Conservation (phyloP, 2,888 invertebrate species). For the Epistrophe grossulariae region DNA sequence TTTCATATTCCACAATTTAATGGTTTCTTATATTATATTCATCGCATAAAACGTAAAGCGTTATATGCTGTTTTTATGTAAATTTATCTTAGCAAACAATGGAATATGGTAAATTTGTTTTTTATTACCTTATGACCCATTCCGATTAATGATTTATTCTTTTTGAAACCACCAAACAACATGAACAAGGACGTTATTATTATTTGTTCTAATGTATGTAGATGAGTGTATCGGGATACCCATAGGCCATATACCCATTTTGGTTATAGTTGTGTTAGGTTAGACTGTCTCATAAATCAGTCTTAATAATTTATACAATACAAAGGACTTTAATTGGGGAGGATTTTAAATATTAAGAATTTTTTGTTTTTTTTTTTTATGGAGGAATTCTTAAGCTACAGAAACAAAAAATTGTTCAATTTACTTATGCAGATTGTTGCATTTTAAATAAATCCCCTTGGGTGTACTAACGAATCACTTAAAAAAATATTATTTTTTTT, state of each 20-base stretch:
- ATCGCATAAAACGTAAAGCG: neutral
- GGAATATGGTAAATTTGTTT: constrained; percentile 4
- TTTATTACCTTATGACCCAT: constrained; percentile 26
- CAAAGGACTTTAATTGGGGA: neutral
- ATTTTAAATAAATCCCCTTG: no score
- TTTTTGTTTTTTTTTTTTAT: no score
- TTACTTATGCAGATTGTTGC: no score
- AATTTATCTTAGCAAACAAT: constrained; percentile 29
- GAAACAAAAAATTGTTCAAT: no score
- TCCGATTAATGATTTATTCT: constrained; percentile 28
- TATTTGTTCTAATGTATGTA: neutral
- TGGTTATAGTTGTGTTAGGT: neutral
- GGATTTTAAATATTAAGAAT: neutral
- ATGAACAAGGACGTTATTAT: neutral
- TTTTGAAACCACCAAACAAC: neutral
- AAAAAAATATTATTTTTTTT: no score
- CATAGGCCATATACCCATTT: neutral
- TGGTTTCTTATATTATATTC: neutral
- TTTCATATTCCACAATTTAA: neutral
- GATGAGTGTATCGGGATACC: neutral
- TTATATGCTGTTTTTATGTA: constrained; percentile 25
- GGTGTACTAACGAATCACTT: no score
- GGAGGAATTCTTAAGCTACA: no score
- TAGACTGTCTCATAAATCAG: neutral
- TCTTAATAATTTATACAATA: neutral